Evolutionary conservation across 1,140 invertebrate genomes (phyloP), one percentile per base, ranked within the genome.

Genomic region (Leptinotarsa defecta): DNA sequence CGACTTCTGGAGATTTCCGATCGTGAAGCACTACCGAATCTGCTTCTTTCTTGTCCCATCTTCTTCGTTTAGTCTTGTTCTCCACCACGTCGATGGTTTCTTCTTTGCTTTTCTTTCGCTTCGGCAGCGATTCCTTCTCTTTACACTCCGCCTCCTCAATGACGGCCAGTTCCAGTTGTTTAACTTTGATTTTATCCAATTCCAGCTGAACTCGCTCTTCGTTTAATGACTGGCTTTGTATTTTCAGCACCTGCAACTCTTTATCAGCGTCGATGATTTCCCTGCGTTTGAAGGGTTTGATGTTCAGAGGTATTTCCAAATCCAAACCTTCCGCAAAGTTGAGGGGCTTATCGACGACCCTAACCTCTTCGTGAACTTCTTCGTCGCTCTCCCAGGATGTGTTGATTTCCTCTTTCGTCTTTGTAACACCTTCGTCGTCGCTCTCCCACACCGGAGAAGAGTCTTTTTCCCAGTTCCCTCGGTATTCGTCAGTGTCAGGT

Each of bases 291-390:
- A 80, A 80, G 6, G 68, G 77, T 75, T 80, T 79, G n/a, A 84
- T 83, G 68, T 84, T 82, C 49, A 84, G 67, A 4, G 84, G 84
- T 75, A 85, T 84, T 73, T 85, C 82, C 6, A 83, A 62, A 48
- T 75, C 69, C 11, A 69, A 43, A 27, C 57, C 20, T 52, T 6
- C 68, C 5, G 17, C 4, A 19, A n/a, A 19, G 13, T 57, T 61
- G 49, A 57, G 13, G 19, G 22, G 43, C 64, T 73, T 71, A 34
- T 74, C 27, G 13, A 57, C 34, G 20, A n/a, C 13, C 1, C 24
- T 27, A 8, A 8, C 27, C 22, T 65, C 69, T 62, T 76, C 68
- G 48, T 76, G 76, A 19, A 77, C 22, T 48, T 83, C 82, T n/a
- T 84, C 83, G 34, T 84, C 83, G 69, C 81, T 83, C 72, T 85